These are phyloP conservation scores for Anastatus disparis DNA, from an alignment of 1,140 invertebrate species.

Conservation along the genomic window DNA sequence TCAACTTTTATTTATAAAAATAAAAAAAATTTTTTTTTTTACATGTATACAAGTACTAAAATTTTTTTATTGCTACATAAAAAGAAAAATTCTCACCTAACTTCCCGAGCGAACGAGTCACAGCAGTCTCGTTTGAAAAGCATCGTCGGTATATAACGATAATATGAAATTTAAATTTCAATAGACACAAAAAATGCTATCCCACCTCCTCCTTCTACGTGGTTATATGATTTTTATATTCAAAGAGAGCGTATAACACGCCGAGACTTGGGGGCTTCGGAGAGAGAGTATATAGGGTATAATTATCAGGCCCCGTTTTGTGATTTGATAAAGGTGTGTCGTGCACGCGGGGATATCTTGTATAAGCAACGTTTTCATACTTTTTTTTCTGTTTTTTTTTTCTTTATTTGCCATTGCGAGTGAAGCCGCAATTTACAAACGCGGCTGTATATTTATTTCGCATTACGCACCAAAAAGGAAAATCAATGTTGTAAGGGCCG, in stretches of 20 bases:
- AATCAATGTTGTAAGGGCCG: conserved; percentile 5
- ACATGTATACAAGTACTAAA: no score
- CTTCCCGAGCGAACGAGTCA: no score
- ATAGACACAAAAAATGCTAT: conserved; percentile 15
- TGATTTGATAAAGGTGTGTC: conserved; percentile 39
- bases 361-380: no score
- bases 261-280: not conserved
- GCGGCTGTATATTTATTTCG: conserved; percentile 17
- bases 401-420: not conserved
- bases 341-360: conserved; percentile 12
- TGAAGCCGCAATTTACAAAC: conserved; percentile 21
- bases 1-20: no score
- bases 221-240: conserved; percentile 38
- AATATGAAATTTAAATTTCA: conserved; percentile 35
- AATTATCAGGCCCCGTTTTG: conserved; percentile 25
- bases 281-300: conserved; percentile 16
- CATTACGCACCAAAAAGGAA: not conserved
- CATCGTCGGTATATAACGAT: no score
- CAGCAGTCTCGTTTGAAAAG: no score
- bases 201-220: not conserved
- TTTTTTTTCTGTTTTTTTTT: not conserved
- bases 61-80: no score
- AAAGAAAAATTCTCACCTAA: not conserved
- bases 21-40: no score
- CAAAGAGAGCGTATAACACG: no score